Percentiles rank a stretch among this genome's conserved stretches.
Evolutionary conservation across 2,888 invertebrate genomes (phyloP).

Genomic region (Andrena flavipes): DNA sequence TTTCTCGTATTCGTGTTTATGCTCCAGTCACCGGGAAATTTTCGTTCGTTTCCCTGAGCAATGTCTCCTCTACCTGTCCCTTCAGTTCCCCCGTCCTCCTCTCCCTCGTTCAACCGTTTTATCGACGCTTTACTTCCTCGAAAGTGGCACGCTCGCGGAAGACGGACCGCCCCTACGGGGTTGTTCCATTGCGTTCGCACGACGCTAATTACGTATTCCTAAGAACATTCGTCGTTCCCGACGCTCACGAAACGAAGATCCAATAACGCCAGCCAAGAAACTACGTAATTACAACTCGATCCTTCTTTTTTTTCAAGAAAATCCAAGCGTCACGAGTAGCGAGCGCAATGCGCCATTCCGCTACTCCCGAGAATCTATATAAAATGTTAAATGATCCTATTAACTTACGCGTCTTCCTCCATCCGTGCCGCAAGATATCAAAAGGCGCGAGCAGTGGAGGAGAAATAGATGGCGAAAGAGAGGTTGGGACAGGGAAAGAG

Average conservation of each 20-base stretch:
- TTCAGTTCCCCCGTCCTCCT: background rate
- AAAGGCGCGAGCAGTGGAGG: constrained; percentile 2
- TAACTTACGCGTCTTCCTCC: background rate
- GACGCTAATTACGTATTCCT: no score
- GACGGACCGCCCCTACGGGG: background rate
- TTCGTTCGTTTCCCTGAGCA: constrained; percentile 43
- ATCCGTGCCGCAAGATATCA: constrained; percentile 3
- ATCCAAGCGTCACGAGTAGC: background rate
- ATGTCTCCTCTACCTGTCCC: constrained; percentile 28
- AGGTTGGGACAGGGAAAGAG: background rate
- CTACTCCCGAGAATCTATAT: background rate
- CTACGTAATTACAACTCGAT: no score
- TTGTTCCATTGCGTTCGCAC: background rate
- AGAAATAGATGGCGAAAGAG: constrained; percentile 11
- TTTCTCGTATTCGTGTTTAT: constrained; percentile 65
- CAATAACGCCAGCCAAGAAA: no score
- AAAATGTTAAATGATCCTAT: constrained; percentile 14
- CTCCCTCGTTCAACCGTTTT: background rate
- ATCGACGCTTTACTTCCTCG: background rate
- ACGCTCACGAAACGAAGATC: background rate
- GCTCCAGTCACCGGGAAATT: constrained; percentile 45
- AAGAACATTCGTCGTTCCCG: background rate
- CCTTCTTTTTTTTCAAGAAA: no score
- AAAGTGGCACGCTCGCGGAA: background rate
- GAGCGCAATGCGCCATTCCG: no score